Percentiles rank a stretch among this genome's conserved stretches.
Evolutionary conservation across 2,888 invertebrate genomes (phyloP).

Genomic region (Helleia helle): DNA sequence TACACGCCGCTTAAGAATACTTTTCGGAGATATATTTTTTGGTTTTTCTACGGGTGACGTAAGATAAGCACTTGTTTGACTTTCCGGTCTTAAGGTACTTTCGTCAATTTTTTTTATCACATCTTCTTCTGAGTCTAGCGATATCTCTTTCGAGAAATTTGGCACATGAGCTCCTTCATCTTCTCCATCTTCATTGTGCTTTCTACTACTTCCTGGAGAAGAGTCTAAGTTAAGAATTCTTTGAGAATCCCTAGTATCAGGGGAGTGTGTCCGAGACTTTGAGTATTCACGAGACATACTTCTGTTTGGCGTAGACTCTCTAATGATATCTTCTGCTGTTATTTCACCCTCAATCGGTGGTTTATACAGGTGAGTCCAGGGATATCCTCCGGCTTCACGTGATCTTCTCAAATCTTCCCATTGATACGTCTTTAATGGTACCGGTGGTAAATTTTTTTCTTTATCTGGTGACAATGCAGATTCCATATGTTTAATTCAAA

Average conservation of each 20-base stretch:
- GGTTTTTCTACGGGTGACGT: slow-evolving; percentile 43
- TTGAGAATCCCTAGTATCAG: slow-evolving; percentile 46
- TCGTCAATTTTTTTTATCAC: slow-evolving; percentile 34
- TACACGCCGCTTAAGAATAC: slow-evolving; percentile 68
- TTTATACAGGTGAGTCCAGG: slow-evolving; percentile 86
- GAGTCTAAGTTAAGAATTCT: slow-evolving; percentile 62
- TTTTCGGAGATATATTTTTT: slow-evolving; percentile 62
- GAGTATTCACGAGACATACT: slow-evolving; percentile 65
- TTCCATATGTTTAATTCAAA: slow-evolving; percentile 64
- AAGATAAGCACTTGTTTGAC: slow-evolving; percentile 38
- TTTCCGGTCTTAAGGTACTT: slow-evolving; percentile 48
- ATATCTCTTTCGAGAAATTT: slow-evolving; percentile 65
- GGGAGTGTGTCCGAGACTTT: slow-evolving; percentile 59
- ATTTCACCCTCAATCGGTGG: slow-evolving; percentile 70
- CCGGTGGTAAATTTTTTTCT: slow-evolving; percentile 71
- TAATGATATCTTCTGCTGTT: slow-evolving; percentile 65
- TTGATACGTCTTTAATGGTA: slow-evolving; percentile 84
- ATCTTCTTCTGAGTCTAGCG: slow-evolving; percentile 63
- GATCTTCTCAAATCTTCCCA: slow-evolving; percentile 86
- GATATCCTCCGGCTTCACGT: slow-evolving; percentile 82
- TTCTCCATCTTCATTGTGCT: slow-evolving; percentile 59
- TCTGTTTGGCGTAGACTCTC: slow-evolving; percentile 58
- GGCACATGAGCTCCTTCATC: slow-evolving; percentile 63
- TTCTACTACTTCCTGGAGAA: slow-evolving; percentile 66
- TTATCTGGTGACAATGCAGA: slow-evolving; percentile 71